These are phyloP conservation scores for Meloidogyne floridensis DNA, from an alignment of 1,140 invertebrate species.

Conservation along the genomic window DNA sequence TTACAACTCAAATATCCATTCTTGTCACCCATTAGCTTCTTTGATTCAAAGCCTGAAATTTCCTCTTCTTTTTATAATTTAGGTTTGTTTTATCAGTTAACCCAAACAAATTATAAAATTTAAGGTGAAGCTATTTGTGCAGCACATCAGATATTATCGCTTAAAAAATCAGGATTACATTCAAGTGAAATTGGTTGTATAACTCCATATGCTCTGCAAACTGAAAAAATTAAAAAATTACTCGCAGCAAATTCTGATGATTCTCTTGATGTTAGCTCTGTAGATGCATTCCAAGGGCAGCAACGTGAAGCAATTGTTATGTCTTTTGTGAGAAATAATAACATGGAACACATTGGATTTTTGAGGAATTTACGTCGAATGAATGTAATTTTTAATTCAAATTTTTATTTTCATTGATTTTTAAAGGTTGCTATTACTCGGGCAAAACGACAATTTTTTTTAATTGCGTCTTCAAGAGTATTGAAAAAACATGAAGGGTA, in stretches of 20 bases:
- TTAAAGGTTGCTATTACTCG: slow-evolving; percentile 46
- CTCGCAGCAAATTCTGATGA: slow-evolving; percentile 13
- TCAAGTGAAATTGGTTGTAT: slow-evolving; percentile 38
- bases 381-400: slow-evolving; percentile 34
- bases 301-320: slow-evolving; percentile 55
- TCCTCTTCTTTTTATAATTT: slow-evolving; percentile 21
- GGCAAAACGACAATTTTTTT: slow-evolving; percentile 52
- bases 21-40: background rate
- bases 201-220: slow-evolving; percentile 35
- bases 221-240: slow-evolving; percentile 23
- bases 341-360: slow-evolving; percentile 36
- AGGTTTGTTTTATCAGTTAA: background rate
- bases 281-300: slow-evolving; percentile 57
- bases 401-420: background rate
- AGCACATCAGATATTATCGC: slow-evolving; percentile 29
- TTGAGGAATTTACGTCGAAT: slow-evolving; percentile 42
- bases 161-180: slow-evolving; percentile 15
- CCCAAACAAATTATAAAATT: background rate
- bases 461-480: slow-evolving; percentile 33
- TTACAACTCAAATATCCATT: background rate
- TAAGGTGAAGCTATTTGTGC: slow-evolving; percentile 32
- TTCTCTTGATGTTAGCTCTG: slow-evolving; percentile 46
- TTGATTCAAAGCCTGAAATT: background rate
- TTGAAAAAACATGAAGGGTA: background rate
- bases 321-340: slow-evolving; percentile 55